Evolutionary conservation across 2,888 invertebrate species (phyloP).

Genomic region (Dromius quadrimaculatus): DNA sequence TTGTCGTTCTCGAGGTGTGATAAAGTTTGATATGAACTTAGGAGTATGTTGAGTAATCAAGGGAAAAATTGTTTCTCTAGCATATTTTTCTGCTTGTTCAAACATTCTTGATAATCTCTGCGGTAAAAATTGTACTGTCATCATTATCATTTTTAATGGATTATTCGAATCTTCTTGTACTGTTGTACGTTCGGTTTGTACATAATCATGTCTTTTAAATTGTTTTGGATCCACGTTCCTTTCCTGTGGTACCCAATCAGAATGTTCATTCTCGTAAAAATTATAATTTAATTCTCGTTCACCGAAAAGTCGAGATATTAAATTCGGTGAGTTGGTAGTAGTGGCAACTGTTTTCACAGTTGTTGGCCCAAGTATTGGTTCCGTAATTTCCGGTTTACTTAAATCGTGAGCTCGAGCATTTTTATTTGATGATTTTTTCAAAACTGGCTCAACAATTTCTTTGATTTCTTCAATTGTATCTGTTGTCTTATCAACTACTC

Average conservation of each 20-base stretch:
- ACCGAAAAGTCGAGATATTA: constrained; percentile 29
- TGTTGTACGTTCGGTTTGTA: constrained; percentile 53
- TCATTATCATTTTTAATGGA: constrained; percentile 55
- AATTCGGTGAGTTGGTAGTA: constrained; percentile 55
- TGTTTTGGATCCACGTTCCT: constrained; percentile 58
- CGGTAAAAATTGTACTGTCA: constrained; percentile 84
- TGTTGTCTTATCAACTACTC: constrained; percentile 51
- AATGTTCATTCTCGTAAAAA: constrained; percentile 57
- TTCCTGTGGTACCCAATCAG: constrained; percentile 61
- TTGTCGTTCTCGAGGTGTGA: constrained; percentile 58
- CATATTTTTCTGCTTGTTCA: constrained; percentile 85
- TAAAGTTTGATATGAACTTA: constrained; percentile 69
- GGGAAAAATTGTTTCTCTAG: constrained; percentile 81
- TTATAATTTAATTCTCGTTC: constrained; percentile 59
- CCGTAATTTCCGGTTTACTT: constrained; percentile 72
- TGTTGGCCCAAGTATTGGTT: constrained; percentile 73
- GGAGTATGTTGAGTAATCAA: constrained; percentile 85
- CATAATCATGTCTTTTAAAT: constrained; percentile 64
- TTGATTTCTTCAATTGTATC: constrained; percentile 58
- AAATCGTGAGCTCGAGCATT: constrained; percentile 68
- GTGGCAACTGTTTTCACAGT: constrained; percentile 64
- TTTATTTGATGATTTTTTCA: constrained; percentile 73
- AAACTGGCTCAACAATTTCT: constrained; percentile 82
- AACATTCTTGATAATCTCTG: constrained; percentile 82
- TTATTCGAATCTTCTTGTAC: constrained; percentile 37